phyloP scores from a whole-genome alignment of 2,888 invertebrate species.

The Catocala fraxini region DNA sequence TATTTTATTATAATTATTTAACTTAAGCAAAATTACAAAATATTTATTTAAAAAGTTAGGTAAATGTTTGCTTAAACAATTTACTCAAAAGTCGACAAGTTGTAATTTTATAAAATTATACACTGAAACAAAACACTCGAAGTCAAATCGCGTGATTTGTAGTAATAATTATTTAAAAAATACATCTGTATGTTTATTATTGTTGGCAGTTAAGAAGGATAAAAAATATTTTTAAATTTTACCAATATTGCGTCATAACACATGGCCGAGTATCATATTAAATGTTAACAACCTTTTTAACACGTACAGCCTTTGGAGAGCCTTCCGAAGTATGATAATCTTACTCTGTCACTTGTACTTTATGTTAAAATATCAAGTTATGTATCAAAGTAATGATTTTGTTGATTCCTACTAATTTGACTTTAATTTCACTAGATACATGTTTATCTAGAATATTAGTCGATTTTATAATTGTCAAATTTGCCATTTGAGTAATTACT shows the following conservation, averaged over 20 bases:
- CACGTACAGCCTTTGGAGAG: neutral
- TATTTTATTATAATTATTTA: too few relatives aligned
- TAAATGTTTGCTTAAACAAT: conserved; percentile 18
- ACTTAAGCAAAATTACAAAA: too few relatives aligned
- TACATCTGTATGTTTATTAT: conserved; percentile 37
- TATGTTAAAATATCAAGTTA: too few relatives aligned
- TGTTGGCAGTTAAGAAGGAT: conserved; percentile 28
- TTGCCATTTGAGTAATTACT: too few relatives aligned
- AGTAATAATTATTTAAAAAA: conserved; percentile 37
- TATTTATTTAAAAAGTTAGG: neutral
- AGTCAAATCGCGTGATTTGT: conserved; percentile 42
- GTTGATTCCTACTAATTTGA: too few relatives aligned
- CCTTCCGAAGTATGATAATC: neutral
- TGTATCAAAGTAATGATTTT: too few relatives aligned
- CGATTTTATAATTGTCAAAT: too few relatives aligned
- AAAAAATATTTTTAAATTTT: conserved; percentile 29
- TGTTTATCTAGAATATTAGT: too few relatives aligned
- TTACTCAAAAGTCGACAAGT: conserved; percentile 13
- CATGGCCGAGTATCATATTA: conserved; percentile 22
- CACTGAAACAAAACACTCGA: conserved; percentile 38
- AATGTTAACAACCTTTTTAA: conserved; percentile 18
- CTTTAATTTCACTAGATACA: too few relatives aligned
- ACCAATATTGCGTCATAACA: conserved; percentile 26
- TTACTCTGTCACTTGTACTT: too few relatives aligned
- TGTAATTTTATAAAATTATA: conserved; percentile 35